These are phyloP conservation scores for Paracanthobrama guichenoti DNA, from an alignment of 2,113 vertebrate species.

Conservation along the genomic window DNA sequence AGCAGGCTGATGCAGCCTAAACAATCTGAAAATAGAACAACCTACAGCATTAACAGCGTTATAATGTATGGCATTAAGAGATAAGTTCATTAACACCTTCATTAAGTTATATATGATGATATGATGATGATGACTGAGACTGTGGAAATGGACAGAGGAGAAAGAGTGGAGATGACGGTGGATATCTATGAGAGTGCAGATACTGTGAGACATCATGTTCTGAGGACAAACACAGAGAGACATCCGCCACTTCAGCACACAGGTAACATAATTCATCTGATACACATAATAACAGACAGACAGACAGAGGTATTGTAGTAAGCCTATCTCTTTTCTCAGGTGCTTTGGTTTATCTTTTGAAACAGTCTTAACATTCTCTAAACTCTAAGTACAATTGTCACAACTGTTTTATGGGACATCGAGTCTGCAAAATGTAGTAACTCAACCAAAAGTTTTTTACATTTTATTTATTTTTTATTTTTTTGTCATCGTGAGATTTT, in stretches of 20 bases:
- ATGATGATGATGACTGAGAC: background rate
- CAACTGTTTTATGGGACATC: background rate
- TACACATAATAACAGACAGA: too few species aligned
- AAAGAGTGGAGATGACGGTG: constrained; percentile 10
- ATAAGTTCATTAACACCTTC: too few species aligned
- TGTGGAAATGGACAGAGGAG: constrained; percentile 4
- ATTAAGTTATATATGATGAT: background rate
- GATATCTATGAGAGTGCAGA: constrained; percentile 15
- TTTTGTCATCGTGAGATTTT: background rate
- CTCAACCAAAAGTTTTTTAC: background rate
- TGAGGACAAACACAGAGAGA: background rate
- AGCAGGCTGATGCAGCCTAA: background rate
- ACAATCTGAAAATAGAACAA: background rate
- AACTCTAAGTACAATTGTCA: background rate
- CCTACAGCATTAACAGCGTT: background rate
- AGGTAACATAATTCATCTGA: background rate
- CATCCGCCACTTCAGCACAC: background rate
- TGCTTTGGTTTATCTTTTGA: background rate
- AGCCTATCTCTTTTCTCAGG: background rate
- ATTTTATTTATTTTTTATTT: background rate
- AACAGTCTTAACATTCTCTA: background rate
- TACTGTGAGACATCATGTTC: background rate
- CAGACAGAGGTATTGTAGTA: background rate
- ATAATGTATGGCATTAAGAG: background rate
- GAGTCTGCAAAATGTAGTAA: background rate